Evolutionary conservation across 2,113 vertebrate species (phyloP).

Genomic region (Gambusia affinis): DNA sequence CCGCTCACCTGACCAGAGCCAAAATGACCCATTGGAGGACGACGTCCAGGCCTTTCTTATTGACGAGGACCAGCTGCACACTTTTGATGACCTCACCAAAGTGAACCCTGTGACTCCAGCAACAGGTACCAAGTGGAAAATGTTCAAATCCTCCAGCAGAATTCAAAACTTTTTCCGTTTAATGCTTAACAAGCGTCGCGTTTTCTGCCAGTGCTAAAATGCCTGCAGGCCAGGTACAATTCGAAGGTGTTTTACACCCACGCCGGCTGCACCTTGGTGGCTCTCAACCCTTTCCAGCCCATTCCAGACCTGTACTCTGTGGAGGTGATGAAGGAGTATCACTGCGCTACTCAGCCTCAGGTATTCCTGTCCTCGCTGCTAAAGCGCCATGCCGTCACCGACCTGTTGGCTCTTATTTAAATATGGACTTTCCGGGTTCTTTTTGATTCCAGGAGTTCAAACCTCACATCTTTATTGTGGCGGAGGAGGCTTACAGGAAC

Average conservation of each 20-base stretch:
- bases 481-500: constrained; percentile 94
- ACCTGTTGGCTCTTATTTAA: background rate
- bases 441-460: constrained; percentile 84
- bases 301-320: constrained; percentile 87
- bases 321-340: constrained; percentile 92
- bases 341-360: constrained; percentile 85
- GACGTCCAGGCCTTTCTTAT: constrained; percentile 86
- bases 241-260: constrained; percentile 90
- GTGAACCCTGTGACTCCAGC: constrained; percentile 92
- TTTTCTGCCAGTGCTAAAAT: constrained; percentile 86
- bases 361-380: constrained; percentile 71
- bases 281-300: constrained; percentile 93
- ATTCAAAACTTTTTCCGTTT: background rate
- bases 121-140: constrained; percentile 80
- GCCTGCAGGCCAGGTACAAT: constrained; percentile 91
- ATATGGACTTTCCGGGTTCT: background rate
- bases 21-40: constrained; percentile 79
- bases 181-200: constrained; percentile 29
- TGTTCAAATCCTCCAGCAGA: no score
- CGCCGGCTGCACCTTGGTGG: constrained; percentile 95
- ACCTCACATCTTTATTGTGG: constrained; percentile 93
- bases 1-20: constrained; percentile 34
- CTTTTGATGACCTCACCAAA: constrained; percentile 93
- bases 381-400: no score
- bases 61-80: constrained; percentile 84